Conservation (phyloP, 2,888 invertebrate genomes). For the Fabriciana adippe region DNA sequence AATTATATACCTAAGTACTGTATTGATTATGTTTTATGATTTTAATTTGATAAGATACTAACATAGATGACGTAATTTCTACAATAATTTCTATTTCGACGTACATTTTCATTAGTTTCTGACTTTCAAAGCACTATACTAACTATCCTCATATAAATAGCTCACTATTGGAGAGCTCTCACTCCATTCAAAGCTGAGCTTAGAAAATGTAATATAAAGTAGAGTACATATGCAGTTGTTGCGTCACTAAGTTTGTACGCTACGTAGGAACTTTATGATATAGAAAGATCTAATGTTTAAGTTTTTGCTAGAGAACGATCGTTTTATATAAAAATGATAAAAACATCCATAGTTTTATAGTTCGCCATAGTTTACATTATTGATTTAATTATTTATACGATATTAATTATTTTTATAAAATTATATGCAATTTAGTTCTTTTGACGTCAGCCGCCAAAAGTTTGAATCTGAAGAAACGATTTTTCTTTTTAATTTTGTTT, state of each 20-base stretch:
- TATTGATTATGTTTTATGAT: too few relatives aligned
- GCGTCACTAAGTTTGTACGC: constrained; percentile 30
- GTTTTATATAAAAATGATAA: not conserved
- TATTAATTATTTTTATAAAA: too few relatives aligned
- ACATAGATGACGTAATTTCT: not conserved
- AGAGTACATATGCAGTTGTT: constrained; percentile 32
- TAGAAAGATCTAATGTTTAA: constrained; percentile 17
- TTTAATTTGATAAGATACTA: too few relatives aligned
- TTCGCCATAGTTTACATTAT: too few relatives aligned
- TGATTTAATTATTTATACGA: too few relatives aligned
- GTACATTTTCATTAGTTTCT: constrained; percentile 24
- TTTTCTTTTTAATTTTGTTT: too few relatives aligned
- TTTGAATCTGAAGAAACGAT: too few relatives aligned
- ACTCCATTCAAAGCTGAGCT: constrained; percentile 39
- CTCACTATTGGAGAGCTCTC: constrained; percentile 36
- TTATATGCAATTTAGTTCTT: too few relatives aligned
- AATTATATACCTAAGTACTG: too few relatives aligned
- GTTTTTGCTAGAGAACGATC: constrained; percentile 2
- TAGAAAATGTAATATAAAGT: constrained; percentile 38
- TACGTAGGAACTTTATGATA: constrained; percentile 1
- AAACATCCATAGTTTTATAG: not conserved
- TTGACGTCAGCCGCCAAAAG: too few relatives aligned
- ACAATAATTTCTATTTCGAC: not conserved
- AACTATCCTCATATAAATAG: constrained; percentile 39
- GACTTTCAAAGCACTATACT: constrained; percentile 26